Conservation (phyloP, 2,888 invertebrate species). For the Meliscaeva auricollis region DNA sequence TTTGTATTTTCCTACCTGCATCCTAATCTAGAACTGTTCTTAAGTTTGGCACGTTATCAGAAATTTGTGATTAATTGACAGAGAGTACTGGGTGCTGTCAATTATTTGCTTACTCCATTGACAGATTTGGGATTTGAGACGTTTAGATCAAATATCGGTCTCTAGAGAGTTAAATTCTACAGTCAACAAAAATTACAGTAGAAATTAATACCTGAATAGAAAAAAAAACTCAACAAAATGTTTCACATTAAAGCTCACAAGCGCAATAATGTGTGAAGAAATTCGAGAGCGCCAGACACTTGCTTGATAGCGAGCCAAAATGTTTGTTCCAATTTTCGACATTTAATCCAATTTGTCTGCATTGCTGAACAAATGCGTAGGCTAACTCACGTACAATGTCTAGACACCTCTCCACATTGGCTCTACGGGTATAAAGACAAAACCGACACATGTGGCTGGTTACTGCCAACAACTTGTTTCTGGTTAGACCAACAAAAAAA, state of each 20-base stretch:
- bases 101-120: too few species aligned
- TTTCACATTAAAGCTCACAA: not conserved
- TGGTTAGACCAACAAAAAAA: slow-evolving; percentile 22
- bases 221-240: not conserved
- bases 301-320: slow-evolving; percentile 24
- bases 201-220: not conserved
- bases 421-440: slow-evolving; percentile 21
- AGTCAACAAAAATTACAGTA: too few species aligned
- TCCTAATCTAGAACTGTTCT: too few species aligned
- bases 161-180: too few species aligned
- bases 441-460: slow-evolving; percentile 32
- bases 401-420: slow-evolving; percentile 49
- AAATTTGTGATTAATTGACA: too few species aligned
- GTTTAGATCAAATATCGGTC: too few species aligned
- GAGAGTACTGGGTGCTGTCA: too few species aligned
- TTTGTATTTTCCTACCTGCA: too few species aligned
- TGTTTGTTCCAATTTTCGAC: slow-evolving; percentile 74
- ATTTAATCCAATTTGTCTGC: slow-evolving; percentile 75
- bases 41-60: too few species aligned
- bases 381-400: slow-evolving; percentile 49
- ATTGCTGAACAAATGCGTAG: slow-evolving; percentile 66
- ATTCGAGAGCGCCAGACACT: slow-evolving; percentile 34
- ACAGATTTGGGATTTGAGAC: too few species aligned
- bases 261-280: not conserved
- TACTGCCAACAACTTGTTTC: slow-evolving; percentile 56